Evolutionary conservation across 2,888 invertebrate genomes (phyloP).

Genomic region (Exocentrus adspersus): DNA sequence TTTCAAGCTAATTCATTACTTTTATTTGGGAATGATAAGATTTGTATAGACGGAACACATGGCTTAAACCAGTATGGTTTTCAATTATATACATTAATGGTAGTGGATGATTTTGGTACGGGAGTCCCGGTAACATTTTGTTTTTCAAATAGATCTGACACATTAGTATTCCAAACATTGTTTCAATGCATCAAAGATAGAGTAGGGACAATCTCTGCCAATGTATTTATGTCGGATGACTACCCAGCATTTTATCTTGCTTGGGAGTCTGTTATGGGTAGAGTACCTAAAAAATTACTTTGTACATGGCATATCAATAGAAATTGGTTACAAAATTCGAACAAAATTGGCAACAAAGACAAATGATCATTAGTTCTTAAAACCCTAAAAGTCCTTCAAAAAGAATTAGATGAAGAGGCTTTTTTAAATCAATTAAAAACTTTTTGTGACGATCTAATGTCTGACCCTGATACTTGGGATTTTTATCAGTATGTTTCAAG

Average conservation of each 20-base stretch:
- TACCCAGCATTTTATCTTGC: slow-evolving; percentile 25
- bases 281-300: slow-evolving; percentile 3
- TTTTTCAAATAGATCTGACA: slow-evolving; percentile 29
- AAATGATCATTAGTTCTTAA: slow-evolving; percentile 24
- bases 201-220: slow-evolving; percentile 3
- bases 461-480: slow-evolving; percentile 25
- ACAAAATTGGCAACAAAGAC: slow-evolving; percentile 26
- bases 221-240: slow-evolving; percentile 30
- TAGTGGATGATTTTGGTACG: slow-evolving; percentile 27
- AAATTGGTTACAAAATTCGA: slow-evolving; percentile 23
- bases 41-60: slow-evolving; percentile 26
- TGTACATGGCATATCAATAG: slow-evolving; percentile 19
- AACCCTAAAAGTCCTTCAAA: slow-evolving; percentile 27
- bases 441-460: slow-evolving; percentile 5
- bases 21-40: slow-evolving; percentile 14
- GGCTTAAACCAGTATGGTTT: slow-evolving; percentile 26
- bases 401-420: slow-evolving; percentile 23
- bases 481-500: slow-evolving; percentile 26
- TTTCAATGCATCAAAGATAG: slow-evolving; percentile 20
- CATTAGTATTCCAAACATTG: slow-evolving; percentile 16
- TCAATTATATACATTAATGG: slow-evolving; percentile 24
- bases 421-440: slow-evolving; percentile 17
- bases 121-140: slow-evolving; percentile 32
- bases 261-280: slow-evolving; percentile 22
- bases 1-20: slow-evolving; percentile 19